Base-by-base conservation (phyloP, 2,797 vertebrate genomes). In the Chrosomus eos region DNA sequence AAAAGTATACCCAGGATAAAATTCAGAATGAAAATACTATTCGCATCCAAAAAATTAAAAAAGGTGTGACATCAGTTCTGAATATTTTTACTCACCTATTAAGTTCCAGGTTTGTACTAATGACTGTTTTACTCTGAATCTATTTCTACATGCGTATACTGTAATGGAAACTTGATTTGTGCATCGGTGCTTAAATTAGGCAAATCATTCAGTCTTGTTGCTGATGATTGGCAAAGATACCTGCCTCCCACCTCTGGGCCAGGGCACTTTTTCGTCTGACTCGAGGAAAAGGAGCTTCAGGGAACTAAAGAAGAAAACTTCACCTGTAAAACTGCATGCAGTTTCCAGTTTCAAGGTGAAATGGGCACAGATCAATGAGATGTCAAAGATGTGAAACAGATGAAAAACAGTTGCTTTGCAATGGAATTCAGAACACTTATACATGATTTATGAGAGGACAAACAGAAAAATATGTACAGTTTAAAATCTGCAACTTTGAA, bases 171-270 rank as follows among this genome's bases (percentile, higher is more conserved):
- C 40, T 38, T 48, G 10, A 51, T 48, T 80, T 73, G 43, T 80
- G 68, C 53, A 38, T 73, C 10, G 4, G 58, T 64, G 40, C 28
- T 53, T 85, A n/a, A 38, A 72, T 66, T 64, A 72, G 21, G n/a
- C 28, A 58, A 68, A 48, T 55, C 66, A 38, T 43, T 85, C 80
- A 87, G 31, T 88, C 78, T 71, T 89, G 70, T 45, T 87, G 38
- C 85, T 86, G 91, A 1, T 92, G 92, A 89, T 94, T 94, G 4
- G 93, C 88, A 75, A 95, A 95, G 89, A 94, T 93, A 28, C 94
- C 94, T 0, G 94, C 94, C 88, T 95, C 95, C 94, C 94, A 95
- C 82, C 94, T 93, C 87, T 94, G 88, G 79, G 93, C 93, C 93
- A 95, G 92, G 88, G 94, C 92, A 87, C 94, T 95, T 92, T 95